phyloP scores from a whole-genome alignment of 2,797 vertebrate genomes.

The Crax fasciolata region DNA sequence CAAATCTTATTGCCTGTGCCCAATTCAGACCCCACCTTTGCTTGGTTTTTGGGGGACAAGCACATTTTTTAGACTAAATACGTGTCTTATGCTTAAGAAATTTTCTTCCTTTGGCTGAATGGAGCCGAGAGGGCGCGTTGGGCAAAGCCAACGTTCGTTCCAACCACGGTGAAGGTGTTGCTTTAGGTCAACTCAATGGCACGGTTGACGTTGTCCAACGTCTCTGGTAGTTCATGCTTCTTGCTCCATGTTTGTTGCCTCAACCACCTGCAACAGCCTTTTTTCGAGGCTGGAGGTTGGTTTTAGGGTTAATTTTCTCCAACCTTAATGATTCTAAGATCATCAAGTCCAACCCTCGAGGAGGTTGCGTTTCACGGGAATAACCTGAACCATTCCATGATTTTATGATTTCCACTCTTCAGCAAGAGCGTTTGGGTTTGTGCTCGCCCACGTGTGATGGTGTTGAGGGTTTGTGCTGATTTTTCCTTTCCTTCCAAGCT shows the following conservation, averaged over 20 bases:
- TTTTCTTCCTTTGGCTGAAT: neutral
- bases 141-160: no score
- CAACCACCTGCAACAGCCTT: no score
- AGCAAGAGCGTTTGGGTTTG: neutral
- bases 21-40: no score
- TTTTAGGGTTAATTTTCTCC: no score
- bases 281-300: neutral
- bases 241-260: neutral
- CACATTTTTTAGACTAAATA: no score
- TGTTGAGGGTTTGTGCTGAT: neutral
- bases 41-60: no score
- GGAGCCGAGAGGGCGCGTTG: neutral
- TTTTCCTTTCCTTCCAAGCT: neutral
- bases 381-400: no score
- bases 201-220: no score
- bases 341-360: neutral
- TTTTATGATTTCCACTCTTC: neutral
- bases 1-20: no score
- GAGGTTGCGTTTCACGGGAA: neutral
- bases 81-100: no score
- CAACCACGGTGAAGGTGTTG: neutral
- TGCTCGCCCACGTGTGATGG: neutral
- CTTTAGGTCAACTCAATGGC: neutral
- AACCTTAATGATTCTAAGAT: neutral
- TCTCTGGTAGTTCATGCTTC: neutral